Percentiles rank a stretch among this genome's conserved stretches.
phyloP scores from a whole-genome alignment of 1,140 invertebrate species.

The Brachionus angularis region DNA sequence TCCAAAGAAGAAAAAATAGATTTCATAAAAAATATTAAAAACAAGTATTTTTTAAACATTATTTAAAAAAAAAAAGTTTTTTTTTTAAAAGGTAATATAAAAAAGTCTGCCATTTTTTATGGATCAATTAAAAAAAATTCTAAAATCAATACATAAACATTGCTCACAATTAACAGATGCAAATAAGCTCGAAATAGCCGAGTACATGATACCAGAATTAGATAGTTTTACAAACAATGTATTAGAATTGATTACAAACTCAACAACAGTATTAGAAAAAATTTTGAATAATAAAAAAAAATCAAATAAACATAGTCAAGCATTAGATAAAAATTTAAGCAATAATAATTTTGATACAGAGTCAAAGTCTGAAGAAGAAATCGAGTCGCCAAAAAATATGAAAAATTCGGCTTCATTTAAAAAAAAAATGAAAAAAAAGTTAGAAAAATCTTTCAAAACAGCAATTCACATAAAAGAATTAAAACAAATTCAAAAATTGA shows the following conservation, averaged over 20 bases:
- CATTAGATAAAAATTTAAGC: too few species aligned
- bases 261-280: too few species aligned
- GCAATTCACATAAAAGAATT: background rate
- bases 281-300: too few species aligned
- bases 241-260: too few species aligned
- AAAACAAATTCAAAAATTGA: conserved; percentile 24
- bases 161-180: conserved; percentile 1
- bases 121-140: conserved; percentile 28
- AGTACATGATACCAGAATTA: conserved; percentile 26
- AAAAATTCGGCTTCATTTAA: background rate
- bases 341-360: too few species aligned
- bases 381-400: background rate
- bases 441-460: conserved; percentile 7
- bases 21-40: conserved; percentile 9
- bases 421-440: conserved; percentile 8
- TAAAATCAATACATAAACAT: conserved; percentile 1
- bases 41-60: background rate
- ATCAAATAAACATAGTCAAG: too few species aligned
- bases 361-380: conserved; percentile 38
- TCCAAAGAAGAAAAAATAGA: conserved; percentile 20
- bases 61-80: background rate
- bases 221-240: too few species aligned
- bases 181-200: conserved; percentile 18
- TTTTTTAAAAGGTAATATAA: background rate
- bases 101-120: conserved; percentile 22